Conservation (phyloP, 2,113 vertebrate species). For the Heterotilapia buettikoferi region DNA sequence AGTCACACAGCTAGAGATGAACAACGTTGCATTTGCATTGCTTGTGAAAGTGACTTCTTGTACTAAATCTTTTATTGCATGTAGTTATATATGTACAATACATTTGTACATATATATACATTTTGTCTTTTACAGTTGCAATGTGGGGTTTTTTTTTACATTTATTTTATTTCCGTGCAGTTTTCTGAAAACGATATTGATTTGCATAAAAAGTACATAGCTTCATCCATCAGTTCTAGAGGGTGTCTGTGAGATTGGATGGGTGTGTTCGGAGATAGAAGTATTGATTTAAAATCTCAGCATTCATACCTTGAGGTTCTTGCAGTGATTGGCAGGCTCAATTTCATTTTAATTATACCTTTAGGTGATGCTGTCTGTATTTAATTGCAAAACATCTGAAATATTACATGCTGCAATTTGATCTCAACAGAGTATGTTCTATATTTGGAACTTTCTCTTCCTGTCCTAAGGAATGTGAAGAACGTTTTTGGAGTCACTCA, state of each 20-base stretch:
- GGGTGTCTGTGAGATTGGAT: conserved; percentile 41
- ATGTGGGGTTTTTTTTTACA: background rate
- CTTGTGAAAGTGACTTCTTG: background rate
- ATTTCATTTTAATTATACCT: conserved; percentile 63
- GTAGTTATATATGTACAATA: background rate
- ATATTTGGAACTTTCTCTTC: background rate
- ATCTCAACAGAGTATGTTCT: background rate
- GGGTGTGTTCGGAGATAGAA: conserved; percentile 47
- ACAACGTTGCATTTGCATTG: background rate
- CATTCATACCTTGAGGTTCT: conserved; percentile 50
- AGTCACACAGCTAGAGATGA: background rate
- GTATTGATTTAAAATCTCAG: conserved; percentile 60
- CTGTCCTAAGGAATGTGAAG: background rate
- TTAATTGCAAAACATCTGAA: conserved; percentile 55
- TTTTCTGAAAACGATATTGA: conserved; percentile 29
- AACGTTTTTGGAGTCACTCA: background rate
- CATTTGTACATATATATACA: background rate
- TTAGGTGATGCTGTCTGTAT: conserved; percentile 44
- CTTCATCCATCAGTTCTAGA: conserved; percentile 41
- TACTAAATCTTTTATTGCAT: background rate
- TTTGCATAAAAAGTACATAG: conserved; percentile 50
- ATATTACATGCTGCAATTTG: conserved; percentile 18
- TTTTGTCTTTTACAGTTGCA: background rate
- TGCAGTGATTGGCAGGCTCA: conserved; percentile 45
- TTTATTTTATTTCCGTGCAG: background rate